Percentiles rank a stretch among this genome's conserved stretches.
These are phyloP conservation scores for Nomada fabriciana DNA, from an alignment of 2,888 invertebrate species.

Conservation along the genomic window DNA sequence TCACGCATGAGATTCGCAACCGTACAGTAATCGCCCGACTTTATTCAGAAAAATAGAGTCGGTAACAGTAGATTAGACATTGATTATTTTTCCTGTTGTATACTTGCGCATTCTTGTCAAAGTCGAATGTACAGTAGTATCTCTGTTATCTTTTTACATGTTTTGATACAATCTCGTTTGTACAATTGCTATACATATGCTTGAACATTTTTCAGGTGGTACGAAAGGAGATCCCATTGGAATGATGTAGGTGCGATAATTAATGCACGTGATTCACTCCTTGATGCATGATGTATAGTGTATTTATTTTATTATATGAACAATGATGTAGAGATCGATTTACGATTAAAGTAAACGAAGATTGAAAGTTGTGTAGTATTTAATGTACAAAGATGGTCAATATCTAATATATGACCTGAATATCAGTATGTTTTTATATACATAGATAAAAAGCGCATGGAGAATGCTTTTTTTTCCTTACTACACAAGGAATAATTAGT, in stretches of 20 bases:
- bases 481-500: slow-evolving; percentile 1
- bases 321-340: slow-evolving; percentile 49
- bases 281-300: slow-evolving; percentile 42
- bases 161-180: background rate
- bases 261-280: background rate
- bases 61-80: background rate
- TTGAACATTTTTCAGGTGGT: slow-evolving; percentile 86
- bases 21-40: slow-evolving; percentile 24
- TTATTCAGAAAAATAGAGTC: background rate
- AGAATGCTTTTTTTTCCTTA: slow-evolving; percentile 20
- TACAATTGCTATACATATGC: slow-evolving; percentile 1
- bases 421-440: slow-evolving; percentile 5
- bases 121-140: background rate
- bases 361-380: slow-evolving; percentile 41
- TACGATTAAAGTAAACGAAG: slow-evolving; percentile 42
- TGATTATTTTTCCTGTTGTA: background rate
- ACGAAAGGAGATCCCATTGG: slow-evolving; percentile 90
- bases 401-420: slow-evolving; percentile 3
- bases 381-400: slow-evolving; percentile 27
- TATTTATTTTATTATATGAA: slow-evolving; percentile 63
- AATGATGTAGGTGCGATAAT: slow-evolving; percentile 83
- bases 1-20: slow-evolving; percentile 52
- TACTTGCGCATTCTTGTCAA: background rate
- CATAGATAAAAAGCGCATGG: slow-evolving; percentile 14
- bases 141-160: background rate